phyloP scores from a whole-genome alignment of 2,888 invertebrate species.

The Cheilosia vernalis region DNA sequence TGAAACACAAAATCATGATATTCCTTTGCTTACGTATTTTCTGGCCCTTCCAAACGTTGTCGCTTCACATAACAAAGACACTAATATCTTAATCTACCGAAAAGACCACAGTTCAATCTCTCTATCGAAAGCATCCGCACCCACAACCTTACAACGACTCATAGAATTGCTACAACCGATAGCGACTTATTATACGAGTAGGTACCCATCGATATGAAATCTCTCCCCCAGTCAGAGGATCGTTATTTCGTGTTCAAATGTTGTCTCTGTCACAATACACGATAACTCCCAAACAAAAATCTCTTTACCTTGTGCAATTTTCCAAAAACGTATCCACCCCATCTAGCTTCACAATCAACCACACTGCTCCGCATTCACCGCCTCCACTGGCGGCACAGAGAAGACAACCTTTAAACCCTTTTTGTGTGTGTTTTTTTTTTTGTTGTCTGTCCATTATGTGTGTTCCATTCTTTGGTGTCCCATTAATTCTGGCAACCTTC shows the following conservation, averaged over 20 bases:
- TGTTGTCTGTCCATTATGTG: background rate
- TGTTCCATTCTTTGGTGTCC: constrained; percentile 28
- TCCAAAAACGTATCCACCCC: constrained; percentile 8
- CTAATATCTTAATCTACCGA: background rate
- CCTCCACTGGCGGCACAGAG: background rate
- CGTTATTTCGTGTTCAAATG: constrained; percentile 6
- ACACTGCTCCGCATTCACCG: background rate
- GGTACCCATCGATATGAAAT: constrained; percentile 5
- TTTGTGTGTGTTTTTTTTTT: background rate
- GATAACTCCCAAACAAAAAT: constrained; percentile 21
- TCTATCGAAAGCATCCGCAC: background rate
- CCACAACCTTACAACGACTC: no score
- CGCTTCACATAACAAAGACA: background rate
- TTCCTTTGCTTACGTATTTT: no score
- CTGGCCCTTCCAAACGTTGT: no score
- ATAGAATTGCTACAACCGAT: background rate
- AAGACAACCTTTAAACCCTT: constrained; percentile 11
- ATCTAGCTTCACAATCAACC: background rate
- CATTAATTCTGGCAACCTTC: constrained; percentile 47
- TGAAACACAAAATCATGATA: no score
- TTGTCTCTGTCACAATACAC: constrained; percentile 11
- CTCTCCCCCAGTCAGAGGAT: constrained; percentile 1
- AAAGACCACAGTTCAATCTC: background rate
- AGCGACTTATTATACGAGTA: constrained; percentile 1
- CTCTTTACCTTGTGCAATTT: constrained; percentile 5